These are phyloP conservation scores for Neopelma chrysocephalum DNA, from an alignment of 2,797 vertebrate species.

Conservation along the genomic window DNA sequence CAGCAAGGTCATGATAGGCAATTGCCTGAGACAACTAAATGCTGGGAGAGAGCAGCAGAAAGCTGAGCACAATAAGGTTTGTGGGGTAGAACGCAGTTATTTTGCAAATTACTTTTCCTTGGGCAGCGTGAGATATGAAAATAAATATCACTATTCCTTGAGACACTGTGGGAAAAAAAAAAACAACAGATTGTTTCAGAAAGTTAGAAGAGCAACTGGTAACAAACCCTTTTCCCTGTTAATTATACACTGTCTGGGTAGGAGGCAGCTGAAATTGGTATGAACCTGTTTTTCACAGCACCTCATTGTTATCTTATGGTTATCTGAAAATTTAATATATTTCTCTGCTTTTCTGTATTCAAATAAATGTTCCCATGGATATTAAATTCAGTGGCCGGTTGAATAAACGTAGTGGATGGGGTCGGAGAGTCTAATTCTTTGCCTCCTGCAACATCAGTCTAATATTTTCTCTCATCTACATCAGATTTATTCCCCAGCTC, in stretches of 20 bases:
- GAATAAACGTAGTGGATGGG: neutral
- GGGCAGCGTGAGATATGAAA: neutral
- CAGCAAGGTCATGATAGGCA: constrained; percentile 75
- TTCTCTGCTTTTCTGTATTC: neutral
- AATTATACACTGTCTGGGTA: neutral
- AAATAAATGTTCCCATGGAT: neutral
- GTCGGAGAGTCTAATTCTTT: neutral
- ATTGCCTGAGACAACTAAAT: constrained; percentile 62
- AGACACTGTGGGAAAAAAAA: neutral
- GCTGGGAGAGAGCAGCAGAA: constrained; percentile 25
- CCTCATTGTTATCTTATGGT: neutral
- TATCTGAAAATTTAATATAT: neutral
- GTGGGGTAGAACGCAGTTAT: neutral
- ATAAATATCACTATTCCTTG: constrained; percentile 3
- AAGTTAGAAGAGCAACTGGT: constrained; percentile 41
- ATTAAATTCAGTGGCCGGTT: neutral
- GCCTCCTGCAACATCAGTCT: neutral
- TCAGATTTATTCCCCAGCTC: constrained; percentile 57
- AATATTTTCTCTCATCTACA: constrained; percentile 56
- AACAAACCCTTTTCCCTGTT: neutral
- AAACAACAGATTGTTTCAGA: neutral
- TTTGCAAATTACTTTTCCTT: constrained; percentile 39
- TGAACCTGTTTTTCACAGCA: neutral
- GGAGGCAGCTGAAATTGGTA: neutral
- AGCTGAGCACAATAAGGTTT: constrained; percentile 3